Conservation (phyloP, 1,140 invertebrate genomes). For the Drosophila yakuba region DNA sequence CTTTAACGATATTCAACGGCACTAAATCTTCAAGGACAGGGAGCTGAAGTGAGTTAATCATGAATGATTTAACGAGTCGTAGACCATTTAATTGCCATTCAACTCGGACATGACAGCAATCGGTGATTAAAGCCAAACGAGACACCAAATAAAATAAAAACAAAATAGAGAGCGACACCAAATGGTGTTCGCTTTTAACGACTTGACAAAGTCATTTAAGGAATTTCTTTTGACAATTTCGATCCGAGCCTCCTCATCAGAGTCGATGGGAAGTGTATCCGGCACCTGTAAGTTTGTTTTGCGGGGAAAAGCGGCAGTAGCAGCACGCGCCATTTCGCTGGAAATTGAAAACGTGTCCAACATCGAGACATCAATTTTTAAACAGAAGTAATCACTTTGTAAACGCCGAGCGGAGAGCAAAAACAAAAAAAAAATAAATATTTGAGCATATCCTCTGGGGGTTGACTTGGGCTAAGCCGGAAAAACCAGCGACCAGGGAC, state of each 20-base stretch:
- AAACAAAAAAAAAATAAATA: slow-evolving; percentile 27
- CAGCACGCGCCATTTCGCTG: slow-evolving; percentile 42
- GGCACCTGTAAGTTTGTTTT: slow-evolving; percentile 39
- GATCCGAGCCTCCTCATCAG: slow-evolving; percentile 17
- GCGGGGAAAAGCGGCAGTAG: background rate
- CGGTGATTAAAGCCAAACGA: slow-evolving; percentile 56
- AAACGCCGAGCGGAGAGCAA: slow-evolving; percentile 59
- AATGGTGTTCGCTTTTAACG: slow-evolving; percentile 55
- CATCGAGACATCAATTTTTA: slow-evolving; percentile 82
- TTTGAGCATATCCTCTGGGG: slow-evolving; percentile 48
- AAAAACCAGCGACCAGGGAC: slow-evolving; percentile 39
- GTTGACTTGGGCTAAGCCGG: slow-evolving; percentile 54
- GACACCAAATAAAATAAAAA: background rate
- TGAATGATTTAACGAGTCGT: slow-evolving; percentile 76
- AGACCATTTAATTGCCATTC: slow-evolving; percentile 70
- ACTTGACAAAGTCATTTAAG: slow-evolving; percentile 61
- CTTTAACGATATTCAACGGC: slow-evolving; percentile 68
- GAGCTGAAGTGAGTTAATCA: slow-evolving; percentile 68
- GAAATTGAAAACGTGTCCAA: slow-evolving; percentile 84
- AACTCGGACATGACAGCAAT: slow-evolving; percentile 54
- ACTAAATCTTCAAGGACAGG: slow-evolving; percentile 79
- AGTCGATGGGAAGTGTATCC: slow-evolving; percentile 27
- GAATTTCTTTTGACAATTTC: slow-evolving; percentile 63
- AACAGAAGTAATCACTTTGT: slow-evolving; percentile 84
- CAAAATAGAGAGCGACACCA: slow-evolving; percentile 29